Evolutionary conservation across 1,140 invertebrate species (phyloP).

Genomic region (Panagrolaimus sp.): DNA sequence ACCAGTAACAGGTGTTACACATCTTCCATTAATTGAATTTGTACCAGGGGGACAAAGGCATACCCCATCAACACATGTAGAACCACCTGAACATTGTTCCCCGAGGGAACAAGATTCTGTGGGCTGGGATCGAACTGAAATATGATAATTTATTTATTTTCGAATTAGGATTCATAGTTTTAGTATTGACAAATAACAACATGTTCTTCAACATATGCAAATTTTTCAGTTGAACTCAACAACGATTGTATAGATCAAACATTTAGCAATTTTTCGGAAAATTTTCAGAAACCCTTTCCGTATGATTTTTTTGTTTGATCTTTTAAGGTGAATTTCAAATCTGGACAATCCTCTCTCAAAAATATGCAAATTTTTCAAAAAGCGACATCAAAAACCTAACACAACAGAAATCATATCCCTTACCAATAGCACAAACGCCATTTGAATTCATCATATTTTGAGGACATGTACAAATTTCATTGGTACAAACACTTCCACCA

Average conservation of each 20-base stretch:
- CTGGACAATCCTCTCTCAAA: no score
- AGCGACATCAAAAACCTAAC: no score
- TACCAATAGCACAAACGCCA: conserved; percentile 41
- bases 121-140: conserved; percentile 37
- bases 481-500: conserved; percentile 51
- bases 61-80: conserved; percentile 36
- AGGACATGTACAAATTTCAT: conserved; percentile 37
- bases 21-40: conserved; percentile 35
- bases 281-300: no score
- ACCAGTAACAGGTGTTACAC: conserved; percentile 48
- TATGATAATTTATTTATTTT: not conserved
- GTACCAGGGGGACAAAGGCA: conserved; percentile 43
- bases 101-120: conserved; percentile 33
- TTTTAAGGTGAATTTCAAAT: no score
- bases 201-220: no score
- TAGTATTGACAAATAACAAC: no score
- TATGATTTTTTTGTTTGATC: no score
- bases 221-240: no score
- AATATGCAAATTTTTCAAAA: no score
- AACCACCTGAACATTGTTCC: conserved; percentile 44
- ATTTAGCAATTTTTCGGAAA: no score
- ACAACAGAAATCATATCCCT: not conserved
- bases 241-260: no score
- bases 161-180: no score
- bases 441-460: conserved; percentile 41